Evolutionary conservation across 2,888 invertebrate genomes (phyloP).

Genomic region (Philereme transversata): DNA sequence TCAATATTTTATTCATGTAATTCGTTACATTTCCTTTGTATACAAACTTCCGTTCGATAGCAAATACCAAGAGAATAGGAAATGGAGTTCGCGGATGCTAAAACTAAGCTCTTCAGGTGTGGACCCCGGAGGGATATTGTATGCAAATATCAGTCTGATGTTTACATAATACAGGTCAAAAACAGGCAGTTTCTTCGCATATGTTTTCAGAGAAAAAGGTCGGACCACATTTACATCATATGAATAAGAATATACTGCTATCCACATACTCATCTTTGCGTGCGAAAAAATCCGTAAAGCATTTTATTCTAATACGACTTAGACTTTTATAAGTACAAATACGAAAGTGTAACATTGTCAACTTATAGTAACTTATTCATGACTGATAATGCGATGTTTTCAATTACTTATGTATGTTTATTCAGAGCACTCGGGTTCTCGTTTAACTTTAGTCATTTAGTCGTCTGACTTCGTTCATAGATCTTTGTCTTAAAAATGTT

Average conservation of each 20-base stretch:
- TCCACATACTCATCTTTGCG: conserved; percentile 12
- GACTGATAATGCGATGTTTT: conserved; percentile 26
- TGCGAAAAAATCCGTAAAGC: background rate
- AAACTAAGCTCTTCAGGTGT: conserved; percentile 32
- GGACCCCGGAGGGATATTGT: conserved; percentile 19
- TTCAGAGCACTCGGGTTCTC: conserved; percentile 15
- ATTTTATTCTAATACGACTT: background rate
- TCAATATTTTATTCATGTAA: conserved; percentile 26
- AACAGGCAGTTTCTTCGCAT: conserved; percentile 15
- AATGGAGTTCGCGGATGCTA: conserved; percentile 20
- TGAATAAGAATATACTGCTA: conserved; percentile 33
- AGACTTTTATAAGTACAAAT: too few relatives aligned
- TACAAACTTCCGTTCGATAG: conserved; percentile 24
- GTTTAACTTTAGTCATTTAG: conserved; percentile 21
- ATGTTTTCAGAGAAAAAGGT: conserved; percentile 28
- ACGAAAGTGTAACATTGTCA: conserved; percentile 5
- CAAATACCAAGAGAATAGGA: conserved; percentile 21
- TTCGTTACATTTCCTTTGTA: conserved; percentile 24
- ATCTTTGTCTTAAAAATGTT: conserved; percentile 22
- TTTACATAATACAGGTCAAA: conserved; percentile 27
- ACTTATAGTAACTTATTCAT: conserved; percentile 26
- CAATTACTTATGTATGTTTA: conserved; percentile 27
- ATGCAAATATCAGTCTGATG: conserved; percentile 31
- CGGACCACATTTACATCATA: conserved; percentile 31
- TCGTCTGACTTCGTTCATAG: conserved; percentile 24